Evolutionary conservation across 2,113 vertebrate species (phyloP).

Genomic region (Elaphurus davidianus): DNA sequence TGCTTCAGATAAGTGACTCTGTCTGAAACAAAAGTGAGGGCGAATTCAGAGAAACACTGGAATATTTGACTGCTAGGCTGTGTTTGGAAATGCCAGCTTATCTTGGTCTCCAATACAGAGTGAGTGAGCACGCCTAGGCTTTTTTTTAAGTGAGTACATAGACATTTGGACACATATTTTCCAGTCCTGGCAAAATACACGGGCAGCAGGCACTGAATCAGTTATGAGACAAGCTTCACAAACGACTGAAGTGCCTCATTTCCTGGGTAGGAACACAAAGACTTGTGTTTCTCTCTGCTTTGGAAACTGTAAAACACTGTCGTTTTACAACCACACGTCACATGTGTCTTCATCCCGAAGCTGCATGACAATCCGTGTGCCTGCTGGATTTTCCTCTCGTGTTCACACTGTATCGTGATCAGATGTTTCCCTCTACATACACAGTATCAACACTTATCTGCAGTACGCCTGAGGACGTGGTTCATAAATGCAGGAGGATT

Average conservation of each 20-base stretch:
- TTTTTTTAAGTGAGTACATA: rapidly evolving
- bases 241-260: rapidly evolving
- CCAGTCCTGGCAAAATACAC: not conserved
- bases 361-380: not conserved
- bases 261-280: not conserved
- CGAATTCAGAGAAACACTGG: rapidly evolving
- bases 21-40: not conserved
- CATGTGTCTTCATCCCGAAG: not conserved
- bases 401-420: not conserved
- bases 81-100: not conserved
- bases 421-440: not conserved
- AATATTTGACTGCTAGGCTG: rapidly evolving
- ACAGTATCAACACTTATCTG: not conserved
- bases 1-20: not conserved
- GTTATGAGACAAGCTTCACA: rapidly evolving
- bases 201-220: too few relatives aligned
- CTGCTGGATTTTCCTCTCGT: rapidly evolving
- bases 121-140: rapidly evolving
- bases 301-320: not conserved
- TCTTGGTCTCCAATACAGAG: rapidly evolving
- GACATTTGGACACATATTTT: rapidly evolving
- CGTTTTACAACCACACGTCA: not conserved
- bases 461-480: not conserved
- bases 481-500: not conserved
- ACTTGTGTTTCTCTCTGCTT: too few relatives aligned